phyloP scores from a whole-genome alignment of 2,888 invertebrate genomes.

The Lithophane leautieri region DNA sequence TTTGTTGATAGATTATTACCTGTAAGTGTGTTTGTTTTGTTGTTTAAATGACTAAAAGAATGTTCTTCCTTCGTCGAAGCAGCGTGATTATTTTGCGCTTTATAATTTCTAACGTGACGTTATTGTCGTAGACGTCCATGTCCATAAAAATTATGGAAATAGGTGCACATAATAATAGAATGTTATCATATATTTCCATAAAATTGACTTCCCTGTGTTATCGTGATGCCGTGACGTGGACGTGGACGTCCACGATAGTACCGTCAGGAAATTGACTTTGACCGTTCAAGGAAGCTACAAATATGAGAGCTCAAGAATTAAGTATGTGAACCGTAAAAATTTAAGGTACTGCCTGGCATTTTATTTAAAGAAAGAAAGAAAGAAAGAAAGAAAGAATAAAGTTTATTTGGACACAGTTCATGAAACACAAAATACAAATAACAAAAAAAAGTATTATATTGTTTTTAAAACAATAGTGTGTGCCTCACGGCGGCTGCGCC shows the following conservation, averaged over 20 bases:
- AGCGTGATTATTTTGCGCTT: no score
- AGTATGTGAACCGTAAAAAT: not conserved
- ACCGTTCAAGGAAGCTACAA: not conserved
- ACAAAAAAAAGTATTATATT: no score
- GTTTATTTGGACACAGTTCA: no score
- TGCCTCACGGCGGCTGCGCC: no score
- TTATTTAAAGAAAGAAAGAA: no score
- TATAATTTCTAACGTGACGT: no score
- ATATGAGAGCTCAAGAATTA: not conserved
- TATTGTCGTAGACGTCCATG: no score
- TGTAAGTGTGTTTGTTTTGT: conserved; percentile 23
- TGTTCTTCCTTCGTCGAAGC: not conserved
- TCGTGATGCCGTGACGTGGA: not conserved
- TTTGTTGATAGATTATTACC: conserved; percentile 63
- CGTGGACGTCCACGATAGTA: not conserved
- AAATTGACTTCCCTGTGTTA: no score
- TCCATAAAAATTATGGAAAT: not conserved
- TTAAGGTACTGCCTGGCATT: not conserved
- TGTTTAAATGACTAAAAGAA: not conserved
- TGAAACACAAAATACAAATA: no score
- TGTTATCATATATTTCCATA: not conserved
- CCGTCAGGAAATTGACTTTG: no score
- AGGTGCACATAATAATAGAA: not conserved
- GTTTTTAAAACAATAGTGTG: no score
- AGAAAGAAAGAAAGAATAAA: no score